Evolutionary conservation across 2,888 invertebrate genomes (phyloP), one percentile per base, ranked within the genome.

Genomic region (Eudasyphora cyanicolor): DNA sequence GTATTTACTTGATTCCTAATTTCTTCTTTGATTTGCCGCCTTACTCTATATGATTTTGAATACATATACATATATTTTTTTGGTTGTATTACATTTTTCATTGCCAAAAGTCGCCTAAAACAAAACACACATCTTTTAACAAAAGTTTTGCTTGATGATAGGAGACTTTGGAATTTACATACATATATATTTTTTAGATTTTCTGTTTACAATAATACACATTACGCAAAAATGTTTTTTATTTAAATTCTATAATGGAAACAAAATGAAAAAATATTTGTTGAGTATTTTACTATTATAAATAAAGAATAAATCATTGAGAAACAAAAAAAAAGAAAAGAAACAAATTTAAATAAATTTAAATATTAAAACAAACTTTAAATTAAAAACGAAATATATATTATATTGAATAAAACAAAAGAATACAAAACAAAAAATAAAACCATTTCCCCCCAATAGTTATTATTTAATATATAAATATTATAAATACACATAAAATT

Each of bases 201-300:
- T 57, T 57, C 32, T 12, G 27, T 60, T 57, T 57, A 38, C n/a
- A n/a, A n/a, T n/a, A n/a, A n/a, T n/a, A n/a, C n/a, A n/a, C n/a
- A n/a, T n/a, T n/a, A n/a, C n/a, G n/a, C n/a, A n/a, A n/a, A n/a
- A n/a, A n/a, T n/a, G n/a, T n/a, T n/a, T n/a, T n/a, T n/a, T n/a
- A 14, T n/a, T 2, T 17, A 29, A 62, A n/a, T 29, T 62, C 67
- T 82, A 79, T 81, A 85, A 70, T 29, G 74, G 85, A 82, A 85
- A 82, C 21, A 86, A 86, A 77, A 80, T 84, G 84, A 87, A 77
- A 86, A 87, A 87, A 90, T 88, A 90, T 91, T 91, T 91, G 91
- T 91, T 91, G 90, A 91, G 89, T 91, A 91, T 91, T 91, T 91
- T 90, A 88, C 85, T 87, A 88, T 87, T 87, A 90, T 88, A 87